A percentile compares a stretch with the other conserved stretches of the same genome.
Evolutionary conservation across 2,797 vertebrate genomes (phyloP).

Genomic region (Hipposideros larvatus): DNA sequence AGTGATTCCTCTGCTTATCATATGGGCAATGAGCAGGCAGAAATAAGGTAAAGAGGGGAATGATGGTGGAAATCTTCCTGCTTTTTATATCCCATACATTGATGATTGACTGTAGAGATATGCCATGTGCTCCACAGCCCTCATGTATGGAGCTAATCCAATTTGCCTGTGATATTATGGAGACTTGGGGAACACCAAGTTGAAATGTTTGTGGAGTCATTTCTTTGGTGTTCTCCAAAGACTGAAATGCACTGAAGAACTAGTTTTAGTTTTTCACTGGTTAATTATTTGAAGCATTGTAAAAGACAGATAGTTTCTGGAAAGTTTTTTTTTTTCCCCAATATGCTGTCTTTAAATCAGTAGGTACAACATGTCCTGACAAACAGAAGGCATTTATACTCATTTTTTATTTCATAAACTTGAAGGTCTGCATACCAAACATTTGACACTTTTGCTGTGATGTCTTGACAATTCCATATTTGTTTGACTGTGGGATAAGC

Average conservation of each 20-base stretch:
- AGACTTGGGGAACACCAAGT: background rate
- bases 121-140: background rate
- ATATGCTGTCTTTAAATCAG: background rate
- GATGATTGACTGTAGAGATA: background rate
- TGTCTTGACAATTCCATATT: background rate
- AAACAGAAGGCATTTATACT: background rate
- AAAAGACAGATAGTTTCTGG: background rate
- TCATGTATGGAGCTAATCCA: background rate
- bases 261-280: background rate
- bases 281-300: background rate
- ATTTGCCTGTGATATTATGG: background rate
- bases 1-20: background rate
- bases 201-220: background rate
- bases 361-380: background rate
- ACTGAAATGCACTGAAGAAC: background rate
- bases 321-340: background rate
- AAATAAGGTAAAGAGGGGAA: background rate
- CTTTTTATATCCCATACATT: background rate
- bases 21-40: background rate
- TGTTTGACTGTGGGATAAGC: background rate
- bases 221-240: background rate
- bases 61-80: background rate
- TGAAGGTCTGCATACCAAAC: background rate
- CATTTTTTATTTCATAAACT: background rate
- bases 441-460: background rate